Percentiles rank a stretch among this genome's conserved stretches.
Evolutionary conservation across 2,888 invertebrate species (phyloP).

Genomic region (Chouioia cunea): DNA sequence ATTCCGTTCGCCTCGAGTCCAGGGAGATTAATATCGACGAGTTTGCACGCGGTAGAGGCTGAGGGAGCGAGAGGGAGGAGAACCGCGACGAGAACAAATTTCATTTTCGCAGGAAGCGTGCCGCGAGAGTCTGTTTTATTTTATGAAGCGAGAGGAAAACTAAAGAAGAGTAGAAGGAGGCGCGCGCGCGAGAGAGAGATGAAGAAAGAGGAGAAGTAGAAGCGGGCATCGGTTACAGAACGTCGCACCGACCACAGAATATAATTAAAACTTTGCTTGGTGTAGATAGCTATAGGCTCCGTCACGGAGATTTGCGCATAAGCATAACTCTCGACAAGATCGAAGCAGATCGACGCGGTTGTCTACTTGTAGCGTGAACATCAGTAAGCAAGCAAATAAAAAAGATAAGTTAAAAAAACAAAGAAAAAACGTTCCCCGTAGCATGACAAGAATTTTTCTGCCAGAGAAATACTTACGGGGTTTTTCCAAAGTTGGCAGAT

Average conservation of each 20-base stretch:
- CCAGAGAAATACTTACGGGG: too few species aligned
- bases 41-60: background rate
- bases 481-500: too few species aligned
- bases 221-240: slow-evolving; percentile 32
- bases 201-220: slow-evolving; percentile 20
- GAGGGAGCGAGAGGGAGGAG: background rate
- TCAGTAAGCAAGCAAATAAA: too few species aligned
- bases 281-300: background rate
- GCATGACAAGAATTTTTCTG: too few species aligned
- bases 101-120: slow-evolving; percentile 41
- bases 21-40: slow-evolving; percentile 44
- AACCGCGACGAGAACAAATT: slow-evolving; percentile 43
- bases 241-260: slow-evolving; percentile 37
- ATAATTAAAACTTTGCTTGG: slow-evolving; percentile 40
- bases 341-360: slow-evolving; percentile 18
- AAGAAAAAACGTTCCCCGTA: too few species aligned
- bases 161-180: slow-evolving; percentile 28
- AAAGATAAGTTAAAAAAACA: too few species aligned
- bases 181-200: background rate
- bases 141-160: slow-evolving; percentile 51
- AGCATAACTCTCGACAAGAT: slow-evolving; percentile 32
- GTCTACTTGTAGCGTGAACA: background rate
- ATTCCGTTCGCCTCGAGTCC: slow-evolving; percentile 35
- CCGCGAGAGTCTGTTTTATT: slow-evolving; percentile 38
- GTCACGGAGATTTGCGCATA: slow-evolving; percentile 14